phyloP scores from a whole-genome alignment of 2,888 invertebrate genomes.

The Sericinus montela region DNA sequence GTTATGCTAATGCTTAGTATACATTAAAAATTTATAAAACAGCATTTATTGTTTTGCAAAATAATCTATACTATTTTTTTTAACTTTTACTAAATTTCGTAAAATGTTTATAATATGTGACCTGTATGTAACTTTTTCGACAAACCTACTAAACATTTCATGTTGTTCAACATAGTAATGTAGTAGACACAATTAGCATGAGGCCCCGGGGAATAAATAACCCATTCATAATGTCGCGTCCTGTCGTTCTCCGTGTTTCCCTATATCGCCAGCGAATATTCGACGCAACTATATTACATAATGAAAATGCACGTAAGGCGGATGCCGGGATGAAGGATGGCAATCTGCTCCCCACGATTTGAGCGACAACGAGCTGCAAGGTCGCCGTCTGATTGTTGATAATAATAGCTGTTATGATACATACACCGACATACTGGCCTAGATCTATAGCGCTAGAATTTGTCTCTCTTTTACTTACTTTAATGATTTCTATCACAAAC shows the following conservation, averaged over 20 bases:
- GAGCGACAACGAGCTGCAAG: slow-evolving; percentile 72
- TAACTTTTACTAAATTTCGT: too few relatives aligned
- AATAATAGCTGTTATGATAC: slow-evolving; percentile 61
- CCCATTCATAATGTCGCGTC: slow-evolving; percentile 3
- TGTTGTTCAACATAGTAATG: too few relatives aligned
- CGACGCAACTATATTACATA: slow-evolving; percentile 42
- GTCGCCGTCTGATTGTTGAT: slow-evolving; percentile 73
- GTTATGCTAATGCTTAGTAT: too few relatives aligned
- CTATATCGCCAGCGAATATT: slow-evolving; percentile 23
- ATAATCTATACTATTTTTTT: too few relatives aligned
- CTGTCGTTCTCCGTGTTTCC: background rate
- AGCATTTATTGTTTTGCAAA: too few relatives aligned
- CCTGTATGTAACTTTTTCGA: too few relatives aligned
- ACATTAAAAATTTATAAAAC: too few relatives aligned
- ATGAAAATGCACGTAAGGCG: slow-evolving; percentile 68
- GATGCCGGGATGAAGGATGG: slow-evolving; percentile 71
- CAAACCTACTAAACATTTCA: too few relatives aligned
- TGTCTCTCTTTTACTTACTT: background rate
- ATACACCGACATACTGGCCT: slow-evolving; percentile 60
- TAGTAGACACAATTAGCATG: background rate
- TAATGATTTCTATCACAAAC: slow-evolving; percentile 1
- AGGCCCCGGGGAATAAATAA: slow-evolving; percentile 10
- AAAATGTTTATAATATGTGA: too few relatives aligned
- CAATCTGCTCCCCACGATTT: slow-evolving; percentile 73
- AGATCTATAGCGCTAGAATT: slow-evolving; percentile 43